phyloP scores from a whole-genome alignment of 2,113 vertebrate species.

The Xiphophorus hellerii region DNA sequence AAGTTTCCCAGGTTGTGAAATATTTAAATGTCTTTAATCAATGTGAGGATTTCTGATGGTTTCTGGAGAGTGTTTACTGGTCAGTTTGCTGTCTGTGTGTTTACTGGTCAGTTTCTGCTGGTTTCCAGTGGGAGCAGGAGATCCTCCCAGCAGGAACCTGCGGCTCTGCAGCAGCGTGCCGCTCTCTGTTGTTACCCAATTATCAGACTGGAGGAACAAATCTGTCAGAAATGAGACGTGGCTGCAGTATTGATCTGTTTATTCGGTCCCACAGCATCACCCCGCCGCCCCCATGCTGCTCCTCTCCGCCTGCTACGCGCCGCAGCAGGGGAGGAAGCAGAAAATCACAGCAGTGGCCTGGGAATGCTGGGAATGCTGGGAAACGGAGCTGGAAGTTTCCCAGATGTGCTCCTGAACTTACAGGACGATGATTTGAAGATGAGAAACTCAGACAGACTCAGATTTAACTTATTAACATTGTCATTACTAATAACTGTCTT shows the following conservation, averaged over 20 bases:
- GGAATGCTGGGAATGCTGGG: background rate
- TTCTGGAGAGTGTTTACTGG: no score
- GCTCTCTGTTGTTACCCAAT: conserved; percentile 47
- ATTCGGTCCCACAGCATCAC: conserved; percentile 29
- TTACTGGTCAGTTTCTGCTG: background rate
- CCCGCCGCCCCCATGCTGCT: background rate
- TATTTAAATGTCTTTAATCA: no score
- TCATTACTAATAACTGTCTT: background rate
- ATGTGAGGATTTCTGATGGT: no score
- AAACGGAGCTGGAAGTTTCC: background rate
- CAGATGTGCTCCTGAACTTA: background rate
- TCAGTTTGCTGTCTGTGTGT: no score
- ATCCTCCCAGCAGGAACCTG: background rate
- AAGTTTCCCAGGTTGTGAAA: no score
- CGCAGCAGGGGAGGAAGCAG: conserved; percentile 24
- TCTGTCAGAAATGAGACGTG: conserved; percentile 53
- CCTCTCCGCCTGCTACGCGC: conserved; percentile 3
- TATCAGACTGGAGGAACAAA: conserved; percentile 53
- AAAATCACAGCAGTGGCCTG: background rate
- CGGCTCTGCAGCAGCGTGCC: conserved; percentile 24
- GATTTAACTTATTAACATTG: no score
- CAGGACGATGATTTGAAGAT: background rate
- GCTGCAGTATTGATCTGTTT: conserved; percentile 68
- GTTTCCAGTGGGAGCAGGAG: background rate
- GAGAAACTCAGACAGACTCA: background rate